Conservation (phyloP, 2,113 vertebrate genomes). For the Glaucidium brasilianum region DNA sequence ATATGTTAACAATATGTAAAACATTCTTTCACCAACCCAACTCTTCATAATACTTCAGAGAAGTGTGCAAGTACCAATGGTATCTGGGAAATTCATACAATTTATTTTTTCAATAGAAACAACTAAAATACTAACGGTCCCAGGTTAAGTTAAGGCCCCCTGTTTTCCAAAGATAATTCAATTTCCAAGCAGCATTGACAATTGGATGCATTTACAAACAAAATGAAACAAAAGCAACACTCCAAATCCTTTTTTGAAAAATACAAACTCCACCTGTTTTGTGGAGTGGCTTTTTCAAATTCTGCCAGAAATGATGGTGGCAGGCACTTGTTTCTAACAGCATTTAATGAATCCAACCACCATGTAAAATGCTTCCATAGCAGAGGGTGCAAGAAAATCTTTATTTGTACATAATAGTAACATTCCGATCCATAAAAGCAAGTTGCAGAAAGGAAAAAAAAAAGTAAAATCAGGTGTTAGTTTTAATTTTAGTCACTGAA, state of each 20-base stretch:
- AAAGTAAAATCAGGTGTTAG: neutral
- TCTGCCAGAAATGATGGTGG: conserved; percentile 37
- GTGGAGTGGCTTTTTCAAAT: neutral
- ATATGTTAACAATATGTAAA: conserved; percentile 70
- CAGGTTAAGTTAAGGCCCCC: conserved; percentile 60
- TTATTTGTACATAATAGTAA: conserved; percentile 12
- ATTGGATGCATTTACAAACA: conserved; percentile 16
- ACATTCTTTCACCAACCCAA: conserved; percentile 65
- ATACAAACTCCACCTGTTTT: neutral
- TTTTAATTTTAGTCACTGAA: neutral
- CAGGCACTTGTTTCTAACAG: conserved; percentile 22
- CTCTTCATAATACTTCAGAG: conserved; percentile 57
- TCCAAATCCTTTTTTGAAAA: neutral
- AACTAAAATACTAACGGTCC: conserved; percentile 59
- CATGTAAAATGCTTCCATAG: neutral
- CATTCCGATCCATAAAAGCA: neutral
- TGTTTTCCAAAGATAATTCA: conserved; percentile 45
- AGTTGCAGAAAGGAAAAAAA: neutral
- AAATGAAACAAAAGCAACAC: conserved; percentile 30
- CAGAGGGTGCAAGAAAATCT: conserved; percentile 11
- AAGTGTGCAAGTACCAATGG: conserved; percentile 61
- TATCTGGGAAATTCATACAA: conserved; percentile 59
- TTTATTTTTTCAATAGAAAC: conserved; percentile 53
- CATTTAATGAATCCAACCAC: conserved; percentile 25
- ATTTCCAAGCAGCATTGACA: conserved; percentile 53